Evolutionary conservation across 2,888 invertebrate genomes (phyloP).

Genomic region (Falcaria lacertinaria): DNA sequence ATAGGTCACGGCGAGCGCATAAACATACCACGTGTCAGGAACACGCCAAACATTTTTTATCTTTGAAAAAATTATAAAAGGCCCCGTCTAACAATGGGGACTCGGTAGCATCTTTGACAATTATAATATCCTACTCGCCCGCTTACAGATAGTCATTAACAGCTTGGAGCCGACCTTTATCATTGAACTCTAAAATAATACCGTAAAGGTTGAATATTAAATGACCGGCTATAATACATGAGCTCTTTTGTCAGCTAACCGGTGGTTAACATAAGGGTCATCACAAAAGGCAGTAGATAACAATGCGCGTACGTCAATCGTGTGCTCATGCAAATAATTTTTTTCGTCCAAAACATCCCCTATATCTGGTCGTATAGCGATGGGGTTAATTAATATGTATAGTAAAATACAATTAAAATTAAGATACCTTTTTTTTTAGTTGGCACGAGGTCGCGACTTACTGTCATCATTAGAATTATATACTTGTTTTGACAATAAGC

Average conservation of each 20-base stretch:
- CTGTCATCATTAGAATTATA: constrained; percentile 74
- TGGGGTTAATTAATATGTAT: constrained; percentile 79
- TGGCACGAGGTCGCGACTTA: constrained; percentile 72
- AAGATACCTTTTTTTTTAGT: constrained; percentile 60
- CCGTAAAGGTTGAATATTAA: constrained; percentile 43
- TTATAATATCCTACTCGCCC: constrained; percentile 67
- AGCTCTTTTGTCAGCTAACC: constrained; percentile 38
- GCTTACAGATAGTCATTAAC: constrained; percentile 44
- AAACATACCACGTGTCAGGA: constrained; percentile 75
- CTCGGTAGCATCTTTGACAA: constrained; percentile 80
- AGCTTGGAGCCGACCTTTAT: constrained; percentile 26
- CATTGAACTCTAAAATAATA: constrained; percentile 47
- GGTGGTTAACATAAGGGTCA: constrained; percentile 76
- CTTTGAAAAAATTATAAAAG: constrained; percentile 77
- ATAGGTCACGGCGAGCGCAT: constrained; percentile 74
- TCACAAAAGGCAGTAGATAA: constrained; percentile 78
- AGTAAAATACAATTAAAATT: constrained; percentile 74
- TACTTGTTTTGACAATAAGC: constrained; percentile 68
- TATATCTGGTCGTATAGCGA: constrained; percentile 68
- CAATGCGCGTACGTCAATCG: constrained; percentile 78
- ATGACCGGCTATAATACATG: constrained; percentile 27
- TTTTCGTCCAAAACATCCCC: constrained; percentile 75
- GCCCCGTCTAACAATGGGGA: constrained; percentile 68
- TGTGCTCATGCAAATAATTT: constrained; percentile 78
- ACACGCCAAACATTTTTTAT: constrained; percentile 79